phyloP scores from a whole-genome alignment of 2,797 vertebrate species.

The Artibeus jamaicensis region DNA sequence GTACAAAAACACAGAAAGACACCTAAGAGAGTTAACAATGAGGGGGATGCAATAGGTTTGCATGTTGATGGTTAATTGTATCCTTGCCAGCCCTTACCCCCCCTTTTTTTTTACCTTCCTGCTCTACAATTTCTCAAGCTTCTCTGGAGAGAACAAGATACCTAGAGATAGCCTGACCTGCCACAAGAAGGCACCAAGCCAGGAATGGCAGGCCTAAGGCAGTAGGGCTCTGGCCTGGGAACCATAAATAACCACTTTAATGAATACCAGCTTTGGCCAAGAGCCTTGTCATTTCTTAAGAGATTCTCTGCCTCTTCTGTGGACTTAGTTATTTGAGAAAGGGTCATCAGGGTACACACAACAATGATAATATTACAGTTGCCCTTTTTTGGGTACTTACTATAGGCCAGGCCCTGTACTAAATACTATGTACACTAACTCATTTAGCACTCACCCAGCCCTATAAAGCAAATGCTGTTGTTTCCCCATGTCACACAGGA shows the following conservation, averaged over 20 bases:
- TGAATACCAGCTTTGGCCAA: conserved; percentile 57
- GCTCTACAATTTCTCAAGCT: neutral
- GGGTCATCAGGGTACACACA: neutral
- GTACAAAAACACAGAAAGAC: conserved; percentile 4
- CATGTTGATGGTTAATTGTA: neutral
- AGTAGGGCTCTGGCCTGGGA: neutral
- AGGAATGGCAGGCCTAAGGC: conserved; percentile 30
- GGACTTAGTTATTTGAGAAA: conserved; percentile 47
- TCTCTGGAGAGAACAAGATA: conserved; percentile 41
- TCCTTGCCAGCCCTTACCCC: conserved; percentile 11
- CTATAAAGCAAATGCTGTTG: neutral
- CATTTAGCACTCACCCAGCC: neutral
- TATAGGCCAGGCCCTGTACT: neutral
- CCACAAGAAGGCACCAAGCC: neutral
- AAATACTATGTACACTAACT: conserved; percentile 3
- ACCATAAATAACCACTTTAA: conserved; percentile 62
- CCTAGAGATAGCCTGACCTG: neutral
- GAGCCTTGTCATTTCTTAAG: conserved; percentile 51
- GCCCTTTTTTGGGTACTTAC: conserved; percentile 14
- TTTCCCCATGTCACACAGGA: neutral
- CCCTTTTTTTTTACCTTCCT: neutral
- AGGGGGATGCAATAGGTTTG: neutral
- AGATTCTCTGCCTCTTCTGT: conserved; percentile 24
- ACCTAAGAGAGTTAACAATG: neutral
- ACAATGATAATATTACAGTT: neutral